Evolutionary conservation across 2,888 invertebrate genomes (phyloP).

Genomic region (Thumatha senex): DNA sequence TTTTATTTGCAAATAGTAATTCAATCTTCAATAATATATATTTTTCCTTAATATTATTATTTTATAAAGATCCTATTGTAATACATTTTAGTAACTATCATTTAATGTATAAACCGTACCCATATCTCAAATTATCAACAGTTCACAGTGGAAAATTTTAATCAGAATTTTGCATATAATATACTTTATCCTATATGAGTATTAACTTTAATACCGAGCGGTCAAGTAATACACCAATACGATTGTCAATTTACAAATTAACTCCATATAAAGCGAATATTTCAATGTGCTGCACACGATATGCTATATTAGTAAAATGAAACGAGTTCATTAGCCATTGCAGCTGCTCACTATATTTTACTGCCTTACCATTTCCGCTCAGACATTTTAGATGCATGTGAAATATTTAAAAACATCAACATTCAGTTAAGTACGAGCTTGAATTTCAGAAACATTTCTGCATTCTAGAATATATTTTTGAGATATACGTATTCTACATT

Average conservation of each 20-base stretch:
- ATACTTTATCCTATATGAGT: slow-evolving; percentile 6
- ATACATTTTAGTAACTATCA: too few species aligned
- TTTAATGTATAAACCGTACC: too few species aligned
- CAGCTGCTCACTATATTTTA: slow-evolving; percentile 73
- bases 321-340: slow-evolving; percentile 70
- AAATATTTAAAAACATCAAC: slow-evolving; percentile 43
- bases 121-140: too few species aligned
- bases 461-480: neutral
- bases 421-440: slow-evolving; percentile 34
- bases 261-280: slow-evolving; percentile 27
- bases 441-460: neutral
- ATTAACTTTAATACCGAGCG: slow-evolving; percentile 14
- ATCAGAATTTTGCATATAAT: slow-evolving; percentile 9
- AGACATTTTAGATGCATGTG: slow-evolving; percentile 61
- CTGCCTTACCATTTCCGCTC: slow-evolving; percentile 60
- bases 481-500: neutral
- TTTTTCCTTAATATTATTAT: too few species aligned
- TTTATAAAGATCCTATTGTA: too few species aligned
- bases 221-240: slow-evolving; percentile 28
- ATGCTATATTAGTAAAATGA: slow-evolving; percentile 70
- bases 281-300: slow-evolving; percentile 58
- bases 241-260: slow-evolving; percentile 35
- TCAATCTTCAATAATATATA: too few species aligned
- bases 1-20: too few species aligned
- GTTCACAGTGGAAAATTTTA: neutral